Evolutionary conservation across 2,888 invertebrate genomes (phyloP), one percentile per base, ranked within the genome.

Genomic region (Caenorhabditis japonica): DNA sequence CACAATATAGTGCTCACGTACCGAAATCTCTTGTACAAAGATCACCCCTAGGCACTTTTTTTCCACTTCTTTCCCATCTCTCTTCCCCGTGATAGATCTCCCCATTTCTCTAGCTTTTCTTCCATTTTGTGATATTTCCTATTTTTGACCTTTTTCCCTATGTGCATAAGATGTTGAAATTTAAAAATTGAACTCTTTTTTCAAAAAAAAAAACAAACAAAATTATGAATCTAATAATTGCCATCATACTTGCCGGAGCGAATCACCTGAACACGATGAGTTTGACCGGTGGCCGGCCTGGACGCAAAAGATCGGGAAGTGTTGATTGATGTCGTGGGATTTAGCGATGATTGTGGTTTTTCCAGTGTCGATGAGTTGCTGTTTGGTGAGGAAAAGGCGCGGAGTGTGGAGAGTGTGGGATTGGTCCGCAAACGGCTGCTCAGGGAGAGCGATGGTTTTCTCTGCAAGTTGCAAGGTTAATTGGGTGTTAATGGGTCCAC

Each of bases 1-100:
- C 84, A 85, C 58, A 86, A 86, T 58, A 76, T 86, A 30, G 85
- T 84, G 2, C 74, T 82, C n/a, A 82, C 82, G 46, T 82, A 82
- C 56, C 66, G 76, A 27, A 80, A 77, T 15, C 76, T 82, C 13
- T 70, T 78, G 55, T 74, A 78, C 34, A 82, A 77, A 39, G 77
- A 79, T 25, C 66, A 60, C 34, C 51, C 47, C 4, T 61, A 56
- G 49, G 21, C 23, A 46, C 30, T 12, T 17, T 19, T 19, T 25
- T 39, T 30, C 25, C 30, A 36, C n/a, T n/a, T 25, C 27, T 25
- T 19, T 19, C 13, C 19, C 27, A 8, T 41, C 15, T 15, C 33
- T 39, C 15, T 39, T 39, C 34, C 34, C 33, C 15, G 8, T 15
- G 49, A 47, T 49, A 39, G 46, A 25, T 25, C 13, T 19, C 30